Conservation (phyloP, 2,113 vertebrate species). For the Oxygymnocypris stewartii region DNA sequence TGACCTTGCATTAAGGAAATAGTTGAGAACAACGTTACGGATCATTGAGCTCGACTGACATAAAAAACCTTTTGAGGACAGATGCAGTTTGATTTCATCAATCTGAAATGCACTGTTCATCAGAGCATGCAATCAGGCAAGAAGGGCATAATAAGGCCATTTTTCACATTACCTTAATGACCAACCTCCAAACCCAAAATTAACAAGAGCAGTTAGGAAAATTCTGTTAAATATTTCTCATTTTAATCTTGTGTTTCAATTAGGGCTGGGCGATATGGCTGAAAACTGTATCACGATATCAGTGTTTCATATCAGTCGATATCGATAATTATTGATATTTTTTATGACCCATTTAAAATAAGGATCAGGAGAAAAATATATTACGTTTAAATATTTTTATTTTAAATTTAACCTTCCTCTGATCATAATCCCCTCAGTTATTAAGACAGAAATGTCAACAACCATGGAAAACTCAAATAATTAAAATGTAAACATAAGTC, state of each 20-base stretch:
- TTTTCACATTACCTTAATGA: slow-evolving; percentile 36
- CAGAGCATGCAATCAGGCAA: slow-evolving; percentile 7
- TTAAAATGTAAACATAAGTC: too few species aligned
- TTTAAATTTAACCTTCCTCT: too few species aligned
- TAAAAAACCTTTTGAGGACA: slow-evolving; percentile 31
- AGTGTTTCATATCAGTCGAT: too few species aligned
- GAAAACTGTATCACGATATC: too few species aligned
- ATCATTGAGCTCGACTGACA: slow-evolving; percentile 8
- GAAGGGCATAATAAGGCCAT: slow-evolving; percentile 24
- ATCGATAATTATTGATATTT: too few species aligned
- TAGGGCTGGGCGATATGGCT: too few species aligned
- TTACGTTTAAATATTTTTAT: too few species aligned
- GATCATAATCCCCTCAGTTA: too few species aligned
- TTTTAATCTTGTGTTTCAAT: background rate
- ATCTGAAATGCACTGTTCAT: background rate
- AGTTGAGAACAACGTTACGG: slow-evolving; percentile 3
- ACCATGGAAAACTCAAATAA: too few species aligned
- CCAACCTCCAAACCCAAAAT: slow-evolving; percentile 1
- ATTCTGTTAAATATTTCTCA: background rate
- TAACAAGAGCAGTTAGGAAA: background rate
- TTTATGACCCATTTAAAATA: too few species aligned
- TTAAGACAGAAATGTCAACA: too few species aligned
- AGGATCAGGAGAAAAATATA: too few species aligned
- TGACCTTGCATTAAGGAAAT: slow-evolving; percentile 22
- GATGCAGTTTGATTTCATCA: slow-evolving; percentile 24